Evolutionary conservation across 2,113 vertebrate species (phyloP), one percentile per base, ranked within the genome.

Genomic region (Empidonax traillii): DNA sequence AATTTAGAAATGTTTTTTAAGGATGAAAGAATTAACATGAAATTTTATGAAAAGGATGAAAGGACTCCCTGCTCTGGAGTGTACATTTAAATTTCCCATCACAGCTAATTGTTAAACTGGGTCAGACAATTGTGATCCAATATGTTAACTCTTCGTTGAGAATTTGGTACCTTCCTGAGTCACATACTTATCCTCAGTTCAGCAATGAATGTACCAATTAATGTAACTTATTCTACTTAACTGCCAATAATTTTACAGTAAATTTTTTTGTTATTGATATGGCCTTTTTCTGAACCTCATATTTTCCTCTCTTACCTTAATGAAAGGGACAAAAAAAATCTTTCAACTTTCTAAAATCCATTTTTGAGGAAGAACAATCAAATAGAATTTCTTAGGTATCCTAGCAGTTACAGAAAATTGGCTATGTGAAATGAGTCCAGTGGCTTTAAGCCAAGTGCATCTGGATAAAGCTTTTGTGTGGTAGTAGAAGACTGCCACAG

Each of bases 81-180:
- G 37, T 86, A 75, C 27, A 74, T 92, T 94, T 93, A 93, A 95
- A 96, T 97, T 97, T 83, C 90, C 84, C 58, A 84, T 78, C 68
- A 93, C 0, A 3, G 79, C 73, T 96, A 93, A 96, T 93, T 97
- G 79, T 93, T 95, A 97, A 97, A 97, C 76, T 95, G 85, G 88
- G 94, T 96, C 94, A 96, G 88, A 90, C 65, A 82, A 94, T 93
- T 93, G 68, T 68, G 92, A 94, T 96, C 86, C 88, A 92, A 92
- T 92, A 84, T 68, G 44, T 96, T 92, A 95, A 92, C 75, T 89
- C 83, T 92, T 95, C 47, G 35, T 65, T 78, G 82, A 93, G 68
- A 86, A 88, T 88, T 92, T 75, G 49, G 23, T 75, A 51, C 73
- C 25, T 95, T 95, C 63, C 74, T 53, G 28, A 90, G 49, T 72